Conservation (phyloP, 2,797 vertebrate genomes). For the Anabacerthia variegaticeps region DNA sequence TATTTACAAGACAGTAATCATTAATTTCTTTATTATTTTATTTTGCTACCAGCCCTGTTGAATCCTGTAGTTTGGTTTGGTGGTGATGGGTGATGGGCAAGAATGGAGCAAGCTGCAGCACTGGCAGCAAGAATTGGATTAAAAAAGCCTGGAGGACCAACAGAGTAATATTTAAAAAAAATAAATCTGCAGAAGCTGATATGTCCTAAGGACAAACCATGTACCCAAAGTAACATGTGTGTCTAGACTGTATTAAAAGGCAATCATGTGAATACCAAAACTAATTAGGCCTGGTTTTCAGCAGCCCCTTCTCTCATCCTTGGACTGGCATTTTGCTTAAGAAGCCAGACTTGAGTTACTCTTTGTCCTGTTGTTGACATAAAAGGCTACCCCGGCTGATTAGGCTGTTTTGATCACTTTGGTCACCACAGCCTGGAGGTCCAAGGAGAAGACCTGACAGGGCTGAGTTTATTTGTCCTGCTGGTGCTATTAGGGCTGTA, state of each 20-base stretch:
- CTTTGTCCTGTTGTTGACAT: not conserved
- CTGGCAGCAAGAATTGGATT: not conserved
- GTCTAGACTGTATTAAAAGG: slow-evolving; percentile 3
- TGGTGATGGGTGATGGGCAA: not conserved
- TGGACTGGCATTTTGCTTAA: not conserved
- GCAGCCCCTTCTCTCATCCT: not conserved
- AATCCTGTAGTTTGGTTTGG: not conserved
- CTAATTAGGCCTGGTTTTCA: not conserved
- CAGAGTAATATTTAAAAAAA: not conserved
- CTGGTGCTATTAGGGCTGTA: not conserved
- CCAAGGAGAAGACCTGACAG: not conserved
- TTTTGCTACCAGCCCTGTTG: not conserved
- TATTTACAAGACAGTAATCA: not conserved
- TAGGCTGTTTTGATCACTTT: not conserved
- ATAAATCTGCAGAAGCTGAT: not conserved
- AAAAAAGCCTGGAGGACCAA: not conserved
- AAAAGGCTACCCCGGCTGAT: not conserved
- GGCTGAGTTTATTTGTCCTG: not conserved
- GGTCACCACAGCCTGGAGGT: not conserved
- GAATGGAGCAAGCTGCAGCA: not conserved
- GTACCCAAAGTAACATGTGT: not conserved
- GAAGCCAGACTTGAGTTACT: not conserved
- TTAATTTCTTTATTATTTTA: not conserved
- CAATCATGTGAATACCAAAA: not conserved
- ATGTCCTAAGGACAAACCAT: not conserved